A percentile compares a stretch with the other conserved stretches of the same genome.
phyloP scores from a whole-genome alignment of 1,140 invertebrate genomes.

The Phortica variegata region DNA sequence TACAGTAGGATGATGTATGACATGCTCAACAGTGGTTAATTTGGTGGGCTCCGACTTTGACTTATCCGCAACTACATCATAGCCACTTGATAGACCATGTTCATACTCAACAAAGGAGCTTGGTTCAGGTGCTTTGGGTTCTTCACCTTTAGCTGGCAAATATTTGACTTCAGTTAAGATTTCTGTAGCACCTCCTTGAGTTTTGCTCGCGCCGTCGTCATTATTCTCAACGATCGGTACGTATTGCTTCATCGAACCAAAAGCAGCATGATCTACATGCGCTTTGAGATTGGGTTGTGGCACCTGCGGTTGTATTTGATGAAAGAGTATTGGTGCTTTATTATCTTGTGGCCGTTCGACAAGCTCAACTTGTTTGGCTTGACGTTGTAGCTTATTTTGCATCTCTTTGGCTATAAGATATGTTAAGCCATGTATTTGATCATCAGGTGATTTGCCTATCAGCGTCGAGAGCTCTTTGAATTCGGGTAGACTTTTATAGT shows the following conservation, averaged over 20 bases:
- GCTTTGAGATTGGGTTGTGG: constrained; percentile 6
- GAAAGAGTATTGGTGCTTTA: constrained; percentile 46
- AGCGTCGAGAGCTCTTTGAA: constrained; percentile 45
- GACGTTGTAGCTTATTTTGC: constrained; percentile 44
- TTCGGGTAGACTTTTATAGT: constrained; percentile 43
- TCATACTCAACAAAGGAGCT: constrained; percentile 40
- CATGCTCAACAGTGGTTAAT: constrained; percentile 27
- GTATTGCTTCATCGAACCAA: constrained; percentile 41
- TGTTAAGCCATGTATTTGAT: constrained; percentile 50
- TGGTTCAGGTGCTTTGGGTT: constrained; percentile 31
- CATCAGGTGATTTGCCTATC: constrained; percentile 50
- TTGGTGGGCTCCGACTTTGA: constrained; percentile 16
- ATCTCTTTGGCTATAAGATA: constrained; percentile 52
- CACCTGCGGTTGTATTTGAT: constrained; percentile 11
- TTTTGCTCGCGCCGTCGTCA: constrained; percentile 31
- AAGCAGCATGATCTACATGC: constrained; percentile 16
- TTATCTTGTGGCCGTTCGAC: constrained; percentile 34
- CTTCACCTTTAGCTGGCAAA: background rate
- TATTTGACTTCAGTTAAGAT: background rate
- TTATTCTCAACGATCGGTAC: constrained; percentile 45
- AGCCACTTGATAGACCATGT: constrained; percentile 41
- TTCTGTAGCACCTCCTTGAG: constrained; percentile 17
- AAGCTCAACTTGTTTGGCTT: constrained; percentile 29
- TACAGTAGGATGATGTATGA: constrained; percentile 35
- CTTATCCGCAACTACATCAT: constrained; percentile 29